Evolutionary conservation across 2,888 invertebrate genomes (phyloP), one percentile per base, ranked within the genome.

Genomic region (Lumbricus terrestris): DNA sequence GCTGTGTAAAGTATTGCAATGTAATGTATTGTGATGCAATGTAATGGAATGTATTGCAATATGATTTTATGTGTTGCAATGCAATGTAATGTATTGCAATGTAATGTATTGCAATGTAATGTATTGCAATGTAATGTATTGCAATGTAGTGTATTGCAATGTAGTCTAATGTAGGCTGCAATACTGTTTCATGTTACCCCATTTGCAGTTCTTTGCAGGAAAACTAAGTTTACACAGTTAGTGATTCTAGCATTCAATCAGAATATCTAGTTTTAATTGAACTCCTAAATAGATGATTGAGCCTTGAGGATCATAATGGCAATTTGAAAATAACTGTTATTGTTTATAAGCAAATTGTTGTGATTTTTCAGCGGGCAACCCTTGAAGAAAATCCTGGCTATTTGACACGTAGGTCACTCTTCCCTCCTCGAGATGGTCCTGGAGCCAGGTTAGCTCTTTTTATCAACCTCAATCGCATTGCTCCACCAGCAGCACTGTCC

Each of bases 331-430:
- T n/a, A 85, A 37, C 69, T 69, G 54, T 54, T 69, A n/a, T 69
- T 23, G 23, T 37, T 85, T 35, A 85, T 20, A 85, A 85, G 37
- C 16, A 23, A 37, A 85, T 35, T 83, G 33, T 83, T 85, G 23
- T 8, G 4, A 18, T 35, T 35, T 35, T 85, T 29, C 92, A 93
- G 93, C 92, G 93, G 88, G 93, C 92, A 83, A 93, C 93, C 2
- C 90, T 93, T 82, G 92, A 93, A 91, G 90, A 93, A 88, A 93
- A 93, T 85, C 91, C 92, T 38, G 93, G 92, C 13, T 92, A 89
- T 82, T 37, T 88, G 20, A 40, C 35, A 13, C 40, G 88, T 29
- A 90, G 90, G 13, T 88, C 23, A 13, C 34, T 42, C 54, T 85
- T 88, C 42, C 47, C 90, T 42, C 90, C 90, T 33, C 33, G 37